These are phyloP conservation scores for Drosophila fungiperda DNA, from an alignment of 2,888 invertebrate genomes.

Conservation along the genomic window DNA sequence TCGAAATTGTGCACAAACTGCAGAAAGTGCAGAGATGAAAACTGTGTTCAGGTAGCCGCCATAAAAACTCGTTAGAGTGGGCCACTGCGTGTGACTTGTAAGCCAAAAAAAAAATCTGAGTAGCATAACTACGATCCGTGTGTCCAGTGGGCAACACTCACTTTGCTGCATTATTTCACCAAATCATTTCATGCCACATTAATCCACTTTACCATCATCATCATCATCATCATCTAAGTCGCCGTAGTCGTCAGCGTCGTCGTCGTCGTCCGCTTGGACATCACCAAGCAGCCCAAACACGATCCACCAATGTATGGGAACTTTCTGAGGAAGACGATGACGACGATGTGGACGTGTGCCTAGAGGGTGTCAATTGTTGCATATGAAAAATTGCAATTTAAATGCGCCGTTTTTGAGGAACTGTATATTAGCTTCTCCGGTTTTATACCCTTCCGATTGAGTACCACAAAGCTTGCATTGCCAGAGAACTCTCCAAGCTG, in stretches of 20 bases:
- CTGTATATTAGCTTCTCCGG: constrained; percentile 29
- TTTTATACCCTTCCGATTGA: constrained; percentile 21
- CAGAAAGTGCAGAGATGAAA: constrained; percentile 25
- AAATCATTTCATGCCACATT: constrained; percentile 68
- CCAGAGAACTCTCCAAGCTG: neutral
- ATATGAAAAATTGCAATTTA: constrained; percentile 75
- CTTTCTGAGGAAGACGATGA: constrained; percentile 52
- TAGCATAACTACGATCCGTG: constrained; percentile 17
- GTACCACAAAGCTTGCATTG: neutral
- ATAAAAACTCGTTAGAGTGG: constrained; percentile 74
- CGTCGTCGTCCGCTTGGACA: constrained; percentile 53
- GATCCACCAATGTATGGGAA: constrained; percentile 68
- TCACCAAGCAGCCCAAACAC: constrained; percentile 58
- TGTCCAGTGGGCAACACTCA: constrained; percentile 51
- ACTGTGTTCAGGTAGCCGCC: constrained; percentile 70
- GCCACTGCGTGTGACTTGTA: constrained; percentile 70
- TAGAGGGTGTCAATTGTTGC: constrained; percentile 83
- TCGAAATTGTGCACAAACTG: constrained; percentile 51
- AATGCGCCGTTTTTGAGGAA: constrained; percentile 62
- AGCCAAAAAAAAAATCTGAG: constrained; percentile 14
- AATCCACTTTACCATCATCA: constrained; percentile 64
- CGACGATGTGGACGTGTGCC: constrained; percentile 72
- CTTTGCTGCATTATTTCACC: constrained; percentile 60
- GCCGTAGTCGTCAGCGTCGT: constrained; percentile 18
- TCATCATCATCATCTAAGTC: constrained; percentile 44